Base-by-base conservation (phyloP, 2,113 vertebrate species). In the Tor tambroides region DNA sequence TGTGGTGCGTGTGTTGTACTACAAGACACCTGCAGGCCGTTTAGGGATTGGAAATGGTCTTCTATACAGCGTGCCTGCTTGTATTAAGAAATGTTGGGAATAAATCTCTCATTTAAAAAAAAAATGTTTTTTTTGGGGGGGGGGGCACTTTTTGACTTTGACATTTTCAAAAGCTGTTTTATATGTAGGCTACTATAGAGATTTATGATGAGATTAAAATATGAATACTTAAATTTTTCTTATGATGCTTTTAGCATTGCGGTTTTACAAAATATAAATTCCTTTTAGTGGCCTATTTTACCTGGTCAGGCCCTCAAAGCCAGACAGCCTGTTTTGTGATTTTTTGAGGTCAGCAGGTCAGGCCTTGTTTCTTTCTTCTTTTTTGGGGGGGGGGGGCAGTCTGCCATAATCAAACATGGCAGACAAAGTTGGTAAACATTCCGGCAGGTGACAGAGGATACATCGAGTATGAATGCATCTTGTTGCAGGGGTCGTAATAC, bases 1-100 rank as follows among this genome's bases (percentile, higher is more conserved):
- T 69, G 87, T 89, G 89, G 83, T 51, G 17, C 9, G 1, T 35
- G 4, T 2, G 1, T 51, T 75, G 63, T 81, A 90, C 63, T 91
- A 75, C 92, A 88, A 43, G 49, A 19, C 17, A 59, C 65, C 63
- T 69, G 67, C 11, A 67, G 26, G 63, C 63, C 26, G 9, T 6
- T 59, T 9, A 23, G 21, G 65, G 65, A 8, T 69, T 69, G 32
- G 30, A 72, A 72, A 41, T 23, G 32, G 32, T 21, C 30, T 30
- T 9, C 4, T 51, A 28, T 28, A 26, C 5, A 14, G 28, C 17
- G 15, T 21, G 56, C 69, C 8, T 38, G 10, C 3, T 23, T 38
- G 0, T 23, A 23, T 38, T 30, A 7, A 30, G 15, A 41, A 11
- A 5, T 38, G 4, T 41, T 41, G 35, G 1, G 19, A 23, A 23